These are phyloP conservation scores for Pontoporia blainvillei DNA, from an alignment of 2,113 vertebrate species.

Conservation along the genomic window DNA sequence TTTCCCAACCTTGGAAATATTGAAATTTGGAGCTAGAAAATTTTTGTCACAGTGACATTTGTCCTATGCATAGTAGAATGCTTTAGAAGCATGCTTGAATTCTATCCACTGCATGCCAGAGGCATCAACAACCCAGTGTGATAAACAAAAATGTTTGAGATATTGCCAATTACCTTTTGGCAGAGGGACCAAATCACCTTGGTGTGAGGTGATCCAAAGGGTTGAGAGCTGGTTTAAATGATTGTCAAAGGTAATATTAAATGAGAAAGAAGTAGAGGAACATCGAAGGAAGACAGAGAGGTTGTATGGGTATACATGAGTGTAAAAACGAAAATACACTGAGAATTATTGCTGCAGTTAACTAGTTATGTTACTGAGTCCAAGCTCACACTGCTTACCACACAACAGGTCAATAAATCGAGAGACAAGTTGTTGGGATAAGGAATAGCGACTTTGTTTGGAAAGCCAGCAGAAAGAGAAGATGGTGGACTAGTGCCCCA, in stretches of 20 bases:
- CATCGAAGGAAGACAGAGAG: not conserved
- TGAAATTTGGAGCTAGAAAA: not conserved
- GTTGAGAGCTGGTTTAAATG: not conserved
- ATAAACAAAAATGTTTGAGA: not conserved
- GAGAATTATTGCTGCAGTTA: not conserved
- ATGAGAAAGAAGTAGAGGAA: not conserved
- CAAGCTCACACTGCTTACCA: not conserved
- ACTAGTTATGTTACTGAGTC: not conserved
- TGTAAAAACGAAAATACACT: not conserved
- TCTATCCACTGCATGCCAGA: not conserved
- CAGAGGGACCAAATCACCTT: not conserved
- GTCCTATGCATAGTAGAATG: not conserved
- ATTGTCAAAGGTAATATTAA: not conserved
- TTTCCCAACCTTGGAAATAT: not conserved
- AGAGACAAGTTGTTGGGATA: not conserved
- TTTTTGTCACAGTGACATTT: not conserved
- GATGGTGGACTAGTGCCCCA: not conserved
- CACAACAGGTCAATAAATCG: not conserved
- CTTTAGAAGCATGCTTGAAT: not conserved
- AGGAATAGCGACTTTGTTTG: not conserved
- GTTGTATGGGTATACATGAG: not conserved
- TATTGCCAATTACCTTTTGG: not conserved
- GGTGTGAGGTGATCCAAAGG: fast-evolving
- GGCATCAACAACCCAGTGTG: not conserved
- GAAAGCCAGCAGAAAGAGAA: not conserved